phyloP scores from a whole-genome alignment of 2,113 vertebrate genomes.

The Takifugu bimaculatus region DNA sequence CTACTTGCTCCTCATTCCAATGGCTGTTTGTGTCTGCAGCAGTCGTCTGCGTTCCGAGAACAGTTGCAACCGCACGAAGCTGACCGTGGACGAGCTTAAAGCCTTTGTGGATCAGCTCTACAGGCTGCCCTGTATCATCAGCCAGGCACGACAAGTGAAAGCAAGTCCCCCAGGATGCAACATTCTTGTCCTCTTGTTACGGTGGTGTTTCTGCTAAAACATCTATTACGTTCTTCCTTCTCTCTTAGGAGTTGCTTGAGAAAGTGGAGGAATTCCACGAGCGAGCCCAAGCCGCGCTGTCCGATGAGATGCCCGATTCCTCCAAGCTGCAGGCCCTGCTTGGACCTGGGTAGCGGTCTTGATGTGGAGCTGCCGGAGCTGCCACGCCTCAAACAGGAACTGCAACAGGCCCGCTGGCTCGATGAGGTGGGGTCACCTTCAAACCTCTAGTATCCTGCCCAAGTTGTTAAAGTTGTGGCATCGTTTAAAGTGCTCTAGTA shows the following conservation, averaged over 20 bases:
- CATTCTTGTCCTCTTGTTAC: too few species aligned
- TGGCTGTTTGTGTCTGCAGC: slow-evolving; percentile 48
- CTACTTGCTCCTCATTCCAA: neutral
- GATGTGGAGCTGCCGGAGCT: slow-evolving; percentile 94
- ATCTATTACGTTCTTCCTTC: neutral
- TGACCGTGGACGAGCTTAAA: slow-evolving; percentile 97
- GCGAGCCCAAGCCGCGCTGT: slow-evolving; percentile 89
- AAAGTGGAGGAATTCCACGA: slow-evolving; percentile 97
- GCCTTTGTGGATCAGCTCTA: slow-evolving; percentile 95
- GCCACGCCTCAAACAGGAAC: slow-evolving; percentile 89
- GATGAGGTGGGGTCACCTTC: slow-evolving; percentile 78
- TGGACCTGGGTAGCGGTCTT: slow-evolving; percentile 90
- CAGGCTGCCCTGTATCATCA: slow-evolving; percentile 91
- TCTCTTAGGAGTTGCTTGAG: slow-evolving; percentile 87
- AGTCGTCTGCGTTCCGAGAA: slow-evolving; percentile 81
- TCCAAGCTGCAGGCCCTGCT: slow-evolving; percentile 89
- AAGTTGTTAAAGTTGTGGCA: neutral
- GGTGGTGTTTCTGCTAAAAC: too few species aligned
- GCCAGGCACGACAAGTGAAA: slow-evolving; percentile 93
- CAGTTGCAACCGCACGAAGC: slow-evolving; percentile 84
- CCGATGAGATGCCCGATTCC: slow-evolving; percentile 90
- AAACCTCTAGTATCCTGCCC: neutral
- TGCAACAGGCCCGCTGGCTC: slow-evolving; percentile 97
- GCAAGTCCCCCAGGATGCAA: slow-evolving; percentile 53
- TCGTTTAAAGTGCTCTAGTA: neutral